Conservation (phyloP, 1,140 invertebrate genomes). For the Trichoplusia ni region DNA sequence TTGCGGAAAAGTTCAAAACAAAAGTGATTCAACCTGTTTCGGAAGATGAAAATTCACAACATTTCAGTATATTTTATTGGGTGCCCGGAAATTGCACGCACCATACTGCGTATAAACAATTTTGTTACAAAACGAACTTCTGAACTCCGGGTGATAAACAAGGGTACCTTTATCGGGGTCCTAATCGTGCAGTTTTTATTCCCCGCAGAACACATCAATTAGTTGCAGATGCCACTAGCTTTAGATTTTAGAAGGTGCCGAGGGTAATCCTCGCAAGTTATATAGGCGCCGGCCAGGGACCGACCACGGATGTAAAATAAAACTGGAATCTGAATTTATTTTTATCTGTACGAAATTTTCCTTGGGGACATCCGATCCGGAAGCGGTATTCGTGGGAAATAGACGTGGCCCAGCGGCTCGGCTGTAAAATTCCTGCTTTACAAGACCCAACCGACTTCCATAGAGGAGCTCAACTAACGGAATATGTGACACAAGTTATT, state of each 20-base stretch:
- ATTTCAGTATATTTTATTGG: constrained; percentile 26
- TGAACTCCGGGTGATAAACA: constrained; percentile 10
- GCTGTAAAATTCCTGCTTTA: constrained; percentile 25
- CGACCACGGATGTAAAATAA: constrained; percentile 33
- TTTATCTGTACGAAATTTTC: constrained; percentile 18
- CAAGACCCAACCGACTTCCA: background rate
- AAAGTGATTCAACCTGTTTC: constrained; percentile 33
- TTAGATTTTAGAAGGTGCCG: constrained; percentile 54
- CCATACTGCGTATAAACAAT: constrained; percentile 4
- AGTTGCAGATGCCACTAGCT: constrained; percentile 59
- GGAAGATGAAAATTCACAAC: constrained; percentile 33
- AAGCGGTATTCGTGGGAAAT: constrained; percentile 16
- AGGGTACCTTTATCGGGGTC: constrained; percentile 7
- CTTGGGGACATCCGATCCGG: constrained; percentile 5
- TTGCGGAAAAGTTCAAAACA: constrained; percentile 33
- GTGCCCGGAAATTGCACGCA: constrained; percentile 17
- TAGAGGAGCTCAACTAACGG: background rate
- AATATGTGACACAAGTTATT: constrained; percentile 1
- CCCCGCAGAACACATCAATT: constrained; percentile 57
- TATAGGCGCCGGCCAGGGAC: constrained; percentile 42
- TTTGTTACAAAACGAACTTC: constrained; percentile 27
- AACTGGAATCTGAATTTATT: constrained; percentile 38
- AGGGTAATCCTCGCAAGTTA: constrained; percentile 52
- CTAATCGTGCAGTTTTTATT: constrained; percentile 65
- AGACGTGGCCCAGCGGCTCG: background rate